phyloP scores from a whole-genome alignment of 2,888 invertebrate species.

The Aporophyla lueneburgensis region DNA sequence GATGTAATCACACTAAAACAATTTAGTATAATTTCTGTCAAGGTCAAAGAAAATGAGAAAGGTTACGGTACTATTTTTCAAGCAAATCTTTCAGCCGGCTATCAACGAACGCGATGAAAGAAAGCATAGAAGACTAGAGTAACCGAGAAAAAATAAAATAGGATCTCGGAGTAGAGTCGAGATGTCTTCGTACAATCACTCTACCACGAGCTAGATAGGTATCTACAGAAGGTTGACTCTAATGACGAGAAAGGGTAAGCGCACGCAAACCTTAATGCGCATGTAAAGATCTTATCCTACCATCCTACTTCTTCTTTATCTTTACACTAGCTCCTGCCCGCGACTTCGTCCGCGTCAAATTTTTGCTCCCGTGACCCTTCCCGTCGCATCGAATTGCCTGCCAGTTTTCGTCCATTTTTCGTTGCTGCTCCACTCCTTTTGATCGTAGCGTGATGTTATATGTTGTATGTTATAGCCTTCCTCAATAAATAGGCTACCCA shows the following conservation, averaged over 20 bases:
- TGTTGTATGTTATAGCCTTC: no score
- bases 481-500: no score
- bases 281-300: no score
- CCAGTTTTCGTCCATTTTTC: no score
- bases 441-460: no score
- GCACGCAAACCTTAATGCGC: no score
- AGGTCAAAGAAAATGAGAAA: conserved; percentile 26
- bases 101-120: conserved; percentile 5
- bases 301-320: no score
- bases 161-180: conserved; percentile 15
- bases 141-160: conserved; percentile 48
- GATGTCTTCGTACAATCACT: conserved; percentile 43
- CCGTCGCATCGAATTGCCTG: no score
- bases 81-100: conserved; percentile 9
- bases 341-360: no score
- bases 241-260: background rate
- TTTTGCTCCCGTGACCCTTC: no score
- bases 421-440: no score
- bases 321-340: no score
- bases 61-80: background rate
- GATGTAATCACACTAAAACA: conserved; percentile 13
- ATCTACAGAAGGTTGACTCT: background rate
- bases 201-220: background rate
- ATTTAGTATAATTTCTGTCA: background rate
- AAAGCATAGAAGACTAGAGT: background rate